Evolutionary conservation across 2,113 vertebrate species (phyloP).

Genomic region (Vulpes vulpes): DNA sequence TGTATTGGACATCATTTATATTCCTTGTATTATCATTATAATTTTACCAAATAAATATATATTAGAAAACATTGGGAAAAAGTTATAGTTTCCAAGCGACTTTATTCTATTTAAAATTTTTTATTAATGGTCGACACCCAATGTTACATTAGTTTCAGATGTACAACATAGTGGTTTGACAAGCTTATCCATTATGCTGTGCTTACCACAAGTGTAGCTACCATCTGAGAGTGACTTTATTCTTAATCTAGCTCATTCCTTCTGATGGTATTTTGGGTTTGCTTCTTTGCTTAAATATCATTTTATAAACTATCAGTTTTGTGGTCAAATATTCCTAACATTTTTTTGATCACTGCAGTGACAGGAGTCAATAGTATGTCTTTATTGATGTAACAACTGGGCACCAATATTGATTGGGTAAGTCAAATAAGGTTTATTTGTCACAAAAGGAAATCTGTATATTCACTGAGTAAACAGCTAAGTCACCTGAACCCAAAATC

Average conservation of each 20-base stretch:
- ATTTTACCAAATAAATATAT: background rate
- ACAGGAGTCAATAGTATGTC: background rate
- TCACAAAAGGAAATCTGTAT: background rate
- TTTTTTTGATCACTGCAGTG: slow-evolving; percentile 1
- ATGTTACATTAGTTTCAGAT: background rate
- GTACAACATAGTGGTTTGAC: background rate
- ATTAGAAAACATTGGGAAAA: background rate
- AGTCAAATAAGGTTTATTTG: background rate
- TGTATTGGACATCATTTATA: background rate
- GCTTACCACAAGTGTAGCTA: background rate
- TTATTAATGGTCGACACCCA: background rate
- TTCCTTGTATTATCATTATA: background rate
- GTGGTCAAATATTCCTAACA: background rate
- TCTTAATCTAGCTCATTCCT: slow-evolving; percentile 26
- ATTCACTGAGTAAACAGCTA: background rate
- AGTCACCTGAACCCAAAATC: background rate
- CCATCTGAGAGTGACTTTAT: background rate
- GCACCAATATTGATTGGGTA: background rate
- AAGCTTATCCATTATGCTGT: background rate
- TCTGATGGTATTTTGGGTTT: background rate
- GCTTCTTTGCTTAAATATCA: background rate
- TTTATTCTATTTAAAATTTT: slow-evolving; percentile 11
- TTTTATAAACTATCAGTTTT: background rate
- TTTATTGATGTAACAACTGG: background rate
- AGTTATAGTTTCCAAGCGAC: background rate